These are phyloP conservation scores for Eumaeus atala DNA, from an alignment of 1,140 invertebrate species.

Conservation along the genomic window DNA sequence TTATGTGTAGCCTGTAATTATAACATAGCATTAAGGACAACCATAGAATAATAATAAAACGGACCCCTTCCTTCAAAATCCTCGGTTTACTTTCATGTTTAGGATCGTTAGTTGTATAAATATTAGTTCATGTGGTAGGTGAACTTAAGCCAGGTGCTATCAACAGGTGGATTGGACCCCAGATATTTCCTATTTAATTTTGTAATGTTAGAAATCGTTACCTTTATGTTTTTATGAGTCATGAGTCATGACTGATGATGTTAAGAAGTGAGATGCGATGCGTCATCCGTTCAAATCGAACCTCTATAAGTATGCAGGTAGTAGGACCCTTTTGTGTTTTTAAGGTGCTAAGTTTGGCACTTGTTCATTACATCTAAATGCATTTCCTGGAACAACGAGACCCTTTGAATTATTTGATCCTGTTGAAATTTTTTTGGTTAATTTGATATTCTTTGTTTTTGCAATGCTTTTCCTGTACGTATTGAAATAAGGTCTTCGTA, in stretches of 20 bases:
- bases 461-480: too few relatives aligned
- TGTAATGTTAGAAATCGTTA: background rate
- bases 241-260: background rate
- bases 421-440: too few relatives aligned
- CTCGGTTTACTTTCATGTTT: background rate
- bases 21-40: background rate
- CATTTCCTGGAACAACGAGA: background rate
- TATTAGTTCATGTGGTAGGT: background rate
- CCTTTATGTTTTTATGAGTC: background rate
- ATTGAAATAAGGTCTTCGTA: too few relatives aligned
- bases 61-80: background rate
- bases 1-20: conserved; percentile 29
- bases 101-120: background rate
- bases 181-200: background rate
- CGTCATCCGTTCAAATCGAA: conserved; percentile 2
- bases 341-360: background rate
- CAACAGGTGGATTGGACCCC: conserved; percentile 3
- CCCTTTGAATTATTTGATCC: background rate
- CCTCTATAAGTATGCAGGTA: background rate
- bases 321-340: background rate
- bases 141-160: background rate
- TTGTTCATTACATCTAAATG: background rate
- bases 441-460: too few relatives aligned
- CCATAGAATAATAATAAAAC: background rate
- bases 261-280: background rate